phyloP scores from a whole-genome alignment of 1,140 invertebrate species.

The Sycophila sp. region DNA sequence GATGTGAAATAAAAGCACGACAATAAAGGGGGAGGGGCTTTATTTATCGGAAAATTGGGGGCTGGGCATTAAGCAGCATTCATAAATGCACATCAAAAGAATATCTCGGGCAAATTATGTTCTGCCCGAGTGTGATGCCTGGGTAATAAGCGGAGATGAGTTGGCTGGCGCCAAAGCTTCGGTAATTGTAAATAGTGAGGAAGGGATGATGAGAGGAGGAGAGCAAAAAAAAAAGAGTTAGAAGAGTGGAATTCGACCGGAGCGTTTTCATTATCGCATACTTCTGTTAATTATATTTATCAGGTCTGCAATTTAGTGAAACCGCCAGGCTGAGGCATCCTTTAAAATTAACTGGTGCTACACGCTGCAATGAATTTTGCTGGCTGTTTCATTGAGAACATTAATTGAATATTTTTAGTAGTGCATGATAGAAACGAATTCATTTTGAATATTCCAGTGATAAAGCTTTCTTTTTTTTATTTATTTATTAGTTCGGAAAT shows the following conservation, averaged over 20 bases:
- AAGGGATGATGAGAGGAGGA: no score
- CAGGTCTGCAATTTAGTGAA: not conserved
- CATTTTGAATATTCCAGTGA: no score
- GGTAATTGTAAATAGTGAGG: not conserved
- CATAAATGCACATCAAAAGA: not conserved
- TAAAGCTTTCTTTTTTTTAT: no score
- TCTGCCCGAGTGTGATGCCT: not conserved
- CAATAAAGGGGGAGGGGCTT: not conserved
- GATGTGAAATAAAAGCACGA: not conserved
- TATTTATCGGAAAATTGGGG: not conserved
- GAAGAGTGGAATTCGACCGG: not conserved
- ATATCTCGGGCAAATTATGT: not conserved
- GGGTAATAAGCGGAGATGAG: not conserved
- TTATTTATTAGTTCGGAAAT: no score
- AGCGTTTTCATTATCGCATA: conserved; percentile 4
- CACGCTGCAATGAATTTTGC: no score
- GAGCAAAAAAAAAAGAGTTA: not conserved
- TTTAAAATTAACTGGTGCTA: no score
- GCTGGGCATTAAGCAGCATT: not conserved
- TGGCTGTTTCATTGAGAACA: no score
- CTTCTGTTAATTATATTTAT: conserved; percentile 9
- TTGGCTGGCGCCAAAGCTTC: not conserved
- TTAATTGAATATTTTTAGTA: no score
- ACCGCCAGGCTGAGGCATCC: no score
- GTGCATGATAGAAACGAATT: no score